Evolutionary conservation across 2,113 vertebrate species (phyloP).

Genomic region (Pomatostomus ruficeps): DNA sequence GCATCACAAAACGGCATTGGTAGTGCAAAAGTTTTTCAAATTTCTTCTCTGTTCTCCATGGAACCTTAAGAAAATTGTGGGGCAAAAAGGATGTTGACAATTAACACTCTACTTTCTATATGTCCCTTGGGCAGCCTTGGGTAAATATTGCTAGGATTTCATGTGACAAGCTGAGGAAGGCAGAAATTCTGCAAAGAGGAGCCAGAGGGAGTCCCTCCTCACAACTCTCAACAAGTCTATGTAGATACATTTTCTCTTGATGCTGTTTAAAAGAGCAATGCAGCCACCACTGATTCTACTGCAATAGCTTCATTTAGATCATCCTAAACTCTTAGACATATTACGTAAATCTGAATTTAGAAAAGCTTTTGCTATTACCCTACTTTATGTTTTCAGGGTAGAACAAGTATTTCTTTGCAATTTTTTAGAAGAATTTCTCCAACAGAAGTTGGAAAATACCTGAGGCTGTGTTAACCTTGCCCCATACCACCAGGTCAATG

Average conservation of each 20-base stretch:
- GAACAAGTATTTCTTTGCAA: not conserved
- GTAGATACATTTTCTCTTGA: not conserved
- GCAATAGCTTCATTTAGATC: not conserved
- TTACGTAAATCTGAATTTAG: not conserved
- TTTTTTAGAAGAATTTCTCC: not conserved
- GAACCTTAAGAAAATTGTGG: not conserved
- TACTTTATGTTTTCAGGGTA: not conserved
- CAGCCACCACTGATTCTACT: not conserved
- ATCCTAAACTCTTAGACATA: not conserved
- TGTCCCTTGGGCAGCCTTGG: not conserved
- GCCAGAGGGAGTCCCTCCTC: not conserved
- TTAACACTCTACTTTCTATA: not conserved
- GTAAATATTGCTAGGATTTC: not conserved
- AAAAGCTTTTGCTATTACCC: not conserved
- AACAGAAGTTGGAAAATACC: not conserved
- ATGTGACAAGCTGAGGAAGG: not conserved
- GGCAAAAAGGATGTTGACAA: accelerated
- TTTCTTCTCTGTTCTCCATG: not conserved
- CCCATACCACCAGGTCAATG: not conserved
- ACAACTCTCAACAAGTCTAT: not conserved
- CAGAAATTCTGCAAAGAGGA: not conserved
- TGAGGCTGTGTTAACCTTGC: not conserved
- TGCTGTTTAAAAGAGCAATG: not conserved
- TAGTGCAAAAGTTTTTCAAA: not conserved
- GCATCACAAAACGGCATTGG: not conserved